Percentiles rank a stretch among this genome's conserved stretches.
Conservation (phyloP, 2,113 vertebrate genomes). For the Tetrao urogallus region DNA sequence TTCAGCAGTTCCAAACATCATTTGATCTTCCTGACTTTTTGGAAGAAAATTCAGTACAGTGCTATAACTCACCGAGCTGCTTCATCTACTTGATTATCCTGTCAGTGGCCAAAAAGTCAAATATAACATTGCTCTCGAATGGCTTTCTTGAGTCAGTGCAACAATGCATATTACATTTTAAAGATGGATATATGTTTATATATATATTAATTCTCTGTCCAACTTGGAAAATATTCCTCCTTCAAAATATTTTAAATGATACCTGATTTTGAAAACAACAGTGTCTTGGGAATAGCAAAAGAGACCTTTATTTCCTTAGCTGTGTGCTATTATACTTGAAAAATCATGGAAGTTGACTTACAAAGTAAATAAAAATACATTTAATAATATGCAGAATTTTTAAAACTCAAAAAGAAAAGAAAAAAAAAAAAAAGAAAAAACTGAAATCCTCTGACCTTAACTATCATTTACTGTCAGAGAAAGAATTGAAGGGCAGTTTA, state of each 20-base stretch:
- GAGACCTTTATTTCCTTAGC: not conserved
- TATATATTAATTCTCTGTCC: not conserved
- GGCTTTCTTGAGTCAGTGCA: not conserved
- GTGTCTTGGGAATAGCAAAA: not conserved
- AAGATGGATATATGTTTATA: not conserved
- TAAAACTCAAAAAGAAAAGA: not conserved
- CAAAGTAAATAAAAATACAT: not conserved
- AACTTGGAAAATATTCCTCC: not conserved
- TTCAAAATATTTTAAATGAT: not conserved
- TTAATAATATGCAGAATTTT: not conserved
- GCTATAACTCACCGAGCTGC: constrained; percentile 21
- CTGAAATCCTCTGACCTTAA: not conserved
- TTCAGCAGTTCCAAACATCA: not conserved
- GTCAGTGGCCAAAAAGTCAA: constrained; percentile 24
- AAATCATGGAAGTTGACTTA: not conserved
- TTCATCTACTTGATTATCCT: constrained; percentile 44
- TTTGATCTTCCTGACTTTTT: constrained; percentile 57
- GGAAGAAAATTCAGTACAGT: not conserved
- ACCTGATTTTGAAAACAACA: not conserved
- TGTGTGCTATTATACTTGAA: not conserved
- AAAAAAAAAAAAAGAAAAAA: not conserved
- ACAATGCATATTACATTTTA: not conserved
- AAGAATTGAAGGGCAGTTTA: not conserved
- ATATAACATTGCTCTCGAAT: not conserved
- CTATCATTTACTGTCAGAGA: not conserved